phyloP scores from a whole-genome alignment of 1,140 invertebrate species.

The Musca domestica region DNA sequence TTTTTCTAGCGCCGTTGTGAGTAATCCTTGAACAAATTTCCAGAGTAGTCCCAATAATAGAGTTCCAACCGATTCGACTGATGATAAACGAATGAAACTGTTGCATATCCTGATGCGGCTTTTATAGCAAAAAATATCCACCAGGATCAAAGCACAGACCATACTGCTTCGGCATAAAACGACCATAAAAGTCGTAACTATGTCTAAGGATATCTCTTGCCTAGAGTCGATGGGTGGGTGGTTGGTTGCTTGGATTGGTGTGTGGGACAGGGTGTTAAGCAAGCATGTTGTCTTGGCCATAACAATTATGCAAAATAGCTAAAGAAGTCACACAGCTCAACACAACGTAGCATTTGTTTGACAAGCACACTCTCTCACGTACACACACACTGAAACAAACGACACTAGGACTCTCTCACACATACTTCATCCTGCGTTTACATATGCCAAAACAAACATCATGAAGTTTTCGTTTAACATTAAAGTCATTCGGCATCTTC shows the following conservation, averaged over 20 bases:
- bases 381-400: background rate
- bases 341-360: no score
- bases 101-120: conserved; percentile 20
- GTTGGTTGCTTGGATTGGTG: background rate
- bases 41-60: background rate
- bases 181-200: no score
- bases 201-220: background rate
- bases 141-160: background rate
- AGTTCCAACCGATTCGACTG: background rate
- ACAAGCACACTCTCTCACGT: background rate
- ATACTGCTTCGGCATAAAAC: no score
- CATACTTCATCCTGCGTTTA: no score
- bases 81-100: conserved; percentile 21
- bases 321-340: conserved; percentile 1
- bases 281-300: conserved; percentile 18
- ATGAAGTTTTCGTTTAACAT: no score
- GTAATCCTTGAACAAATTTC: background rate
- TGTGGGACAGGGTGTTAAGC: background rate
- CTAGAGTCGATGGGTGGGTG: background rate
- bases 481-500: no score
- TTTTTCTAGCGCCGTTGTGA: background rate
- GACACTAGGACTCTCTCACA: no score
- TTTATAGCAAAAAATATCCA: conserved; percentile 17
- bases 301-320: conserved; percentile 17
- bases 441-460: no score